phyloP scores from a whole-genome alignment of 1,140 invertebrate species.

The Zaprionus davidi region DNA sequence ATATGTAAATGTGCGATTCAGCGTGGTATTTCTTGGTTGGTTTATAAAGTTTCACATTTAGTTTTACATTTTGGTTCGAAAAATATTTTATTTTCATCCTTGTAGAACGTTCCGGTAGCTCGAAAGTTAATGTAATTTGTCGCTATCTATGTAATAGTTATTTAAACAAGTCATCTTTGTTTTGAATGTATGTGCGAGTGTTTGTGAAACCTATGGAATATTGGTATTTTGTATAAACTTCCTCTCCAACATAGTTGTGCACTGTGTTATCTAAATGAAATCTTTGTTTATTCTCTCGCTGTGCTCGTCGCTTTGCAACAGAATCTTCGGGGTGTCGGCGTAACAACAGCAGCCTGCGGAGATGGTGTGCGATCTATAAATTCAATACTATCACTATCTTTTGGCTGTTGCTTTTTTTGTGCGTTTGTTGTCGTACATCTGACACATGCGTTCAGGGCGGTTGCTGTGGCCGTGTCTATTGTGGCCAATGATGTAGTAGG shows the following conservation, averaged over 20 bases:
- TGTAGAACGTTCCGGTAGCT: slow-evolving; percentile 32
- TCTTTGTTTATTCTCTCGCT: slow-evolving; percentile 39
- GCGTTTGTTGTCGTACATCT: slow-evolving; percentile 12
- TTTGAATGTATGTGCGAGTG: slow-evolving; percentile 16
- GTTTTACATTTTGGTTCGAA: slow-evolving; percentile 26
- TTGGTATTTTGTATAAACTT: neutral
- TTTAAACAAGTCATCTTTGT: slow-evolving; percentile 1
- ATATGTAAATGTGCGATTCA: slow-evolving; percentile 54
- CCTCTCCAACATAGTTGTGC: slow-evolving; percentile 10
- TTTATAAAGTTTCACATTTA: neutral
- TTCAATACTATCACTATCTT: slow-evolving; percentile 75
- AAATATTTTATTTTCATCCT: slow-evolving; percentile 36
- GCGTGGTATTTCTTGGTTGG: slow-evolving; percentile 17
- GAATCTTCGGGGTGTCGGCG: slow-evolving; percentile 37
- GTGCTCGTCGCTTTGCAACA: slow-evolving; percentile 48
- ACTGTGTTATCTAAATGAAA: slow-evolving; percentile 7
- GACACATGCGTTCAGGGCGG: slow-evolving; percentile 18
- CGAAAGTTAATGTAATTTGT: neutral
- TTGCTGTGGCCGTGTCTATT: slow-evolving; percentile 23
- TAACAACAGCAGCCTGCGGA: slow-evolving; percentile 47
- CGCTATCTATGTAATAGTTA: slow-evolving; percentile 19
- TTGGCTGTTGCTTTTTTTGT: slow-evolving; percentile 35
- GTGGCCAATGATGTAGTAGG: slow-evolving; percentile 44
- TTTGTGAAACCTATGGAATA: slow-evolving; percentile 59
- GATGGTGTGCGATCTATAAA: slow-evolving; percentile 83